Conservation (phyloP, 2,113 vertebrate genomes). For the Nibea coibor region DNA sequence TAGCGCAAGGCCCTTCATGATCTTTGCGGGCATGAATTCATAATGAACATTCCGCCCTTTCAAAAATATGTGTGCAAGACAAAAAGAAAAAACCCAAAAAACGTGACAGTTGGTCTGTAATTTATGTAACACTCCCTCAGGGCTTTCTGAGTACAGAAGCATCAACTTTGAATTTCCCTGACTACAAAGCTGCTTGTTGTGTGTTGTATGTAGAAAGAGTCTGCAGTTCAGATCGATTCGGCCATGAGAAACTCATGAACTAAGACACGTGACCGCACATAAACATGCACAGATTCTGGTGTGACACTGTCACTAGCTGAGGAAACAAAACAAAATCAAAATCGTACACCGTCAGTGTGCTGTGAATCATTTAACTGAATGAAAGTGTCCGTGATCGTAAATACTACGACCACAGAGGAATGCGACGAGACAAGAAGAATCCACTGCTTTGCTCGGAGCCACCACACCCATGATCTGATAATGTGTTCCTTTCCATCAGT, state of each 20-base stretch:
- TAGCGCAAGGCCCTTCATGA: background rate
- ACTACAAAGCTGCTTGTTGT: background rate
- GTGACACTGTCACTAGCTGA: background rate
- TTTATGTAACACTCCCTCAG: background rate
- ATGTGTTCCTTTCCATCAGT: background rate
- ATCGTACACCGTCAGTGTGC: background rate
- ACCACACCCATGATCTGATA: conserved; percentile 7
- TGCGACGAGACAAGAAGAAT: conserved; percentile 21
- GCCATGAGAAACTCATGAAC: background rate
- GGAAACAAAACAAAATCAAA: too few species aligned
- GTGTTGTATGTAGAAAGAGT: background rate
- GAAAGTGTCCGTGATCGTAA: background rate
- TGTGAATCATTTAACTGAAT: background rate
- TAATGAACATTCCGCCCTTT: background rate
- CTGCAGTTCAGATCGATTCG: background rate
- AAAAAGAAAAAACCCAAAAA: background rate
- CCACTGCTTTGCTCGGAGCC: background rate
- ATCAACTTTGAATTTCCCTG: background rate
- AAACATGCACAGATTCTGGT: background rate
- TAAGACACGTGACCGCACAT: conserved; percentile 25
- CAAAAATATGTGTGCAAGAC: background rate
- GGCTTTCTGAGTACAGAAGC: background rate
- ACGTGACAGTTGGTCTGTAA: background rate
- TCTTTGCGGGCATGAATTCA: too few species aligned
- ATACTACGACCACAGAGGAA: background rate